Evolutionary conservation across 1,140 invertebrate genomes (phyloP).

Genomic region (Heterodera schachtii): DNA sequence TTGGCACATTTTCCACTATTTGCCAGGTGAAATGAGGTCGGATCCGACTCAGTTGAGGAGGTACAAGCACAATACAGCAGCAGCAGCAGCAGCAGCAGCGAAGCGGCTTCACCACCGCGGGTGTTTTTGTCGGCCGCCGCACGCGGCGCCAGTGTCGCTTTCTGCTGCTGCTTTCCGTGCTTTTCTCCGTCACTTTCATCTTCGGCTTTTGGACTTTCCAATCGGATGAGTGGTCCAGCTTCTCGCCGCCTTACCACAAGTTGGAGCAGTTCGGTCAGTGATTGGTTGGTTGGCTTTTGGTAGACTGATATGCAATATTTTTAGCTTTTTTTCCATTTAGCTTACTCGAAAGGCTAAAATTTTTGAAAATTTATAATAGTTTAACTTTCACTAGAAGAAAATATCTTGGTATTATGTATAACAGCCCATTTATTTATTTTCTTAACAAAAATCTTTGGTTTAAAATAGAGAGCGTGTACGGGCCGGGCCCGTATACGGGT

Average conservation of each 20-base stretch:
- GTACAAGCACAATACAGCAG: neutral
- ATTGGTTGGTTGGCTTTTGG: neutral
- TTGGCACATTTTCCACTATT: neutral
- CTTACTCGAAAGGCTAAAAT: no score
- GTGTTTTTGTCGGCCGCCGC: neutral
- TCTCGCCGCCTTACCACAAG: neutral
- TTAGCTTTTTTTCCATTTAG: no score
- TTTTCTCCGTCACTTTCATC: neutral
- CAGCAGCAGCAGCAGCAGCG: no score
- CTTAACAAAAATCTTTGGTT: no score
- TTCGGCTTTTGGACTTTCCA: neutral
- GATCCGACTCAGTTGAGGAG: neutral
- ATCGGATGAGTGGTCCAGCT: neutral
- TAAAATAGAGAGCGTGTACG: no score
- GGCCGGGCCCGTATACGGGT: no score
- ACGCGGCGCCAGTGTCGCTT: neutral
- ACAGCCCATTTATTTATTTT: no score
- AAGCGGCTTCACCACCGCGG: no score
- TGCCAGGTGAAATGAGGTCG: neutral
- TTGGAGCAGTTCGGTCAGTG: slow-evolving; percentile 1
- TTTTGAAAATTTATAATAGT: no score
- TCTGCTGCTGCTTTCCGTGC: neutral
- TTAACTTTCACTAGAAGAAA: no score
- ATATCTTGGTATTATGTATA: no score
- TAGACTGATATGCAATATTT: no score